phyloP scores from a whole-genome alignment of 1,140 invertebrate genomes.

The Calosoma granatense region DNA sequence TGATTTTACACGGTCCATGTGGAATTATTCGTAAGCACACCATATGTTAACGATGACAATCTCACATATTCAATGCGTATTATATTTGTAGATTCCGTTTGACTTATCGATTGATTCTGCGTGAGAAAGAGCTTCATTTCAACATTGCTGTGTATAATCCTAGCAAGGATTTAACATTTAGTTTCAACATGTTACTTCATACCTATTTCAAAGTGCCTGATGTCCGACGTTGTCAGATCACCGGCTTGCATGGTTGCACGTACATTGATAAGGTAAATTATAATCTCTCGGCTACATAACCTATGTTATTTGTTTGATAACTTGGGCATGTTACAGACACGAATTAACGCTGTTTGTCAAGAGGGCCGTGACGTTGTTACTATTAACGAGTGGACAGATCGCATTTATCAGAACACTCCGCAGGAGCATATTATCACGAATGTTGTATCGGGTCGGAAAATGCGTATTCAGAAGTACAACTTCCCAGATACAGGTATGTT shows the following conservation, averaged over 20 bases:
- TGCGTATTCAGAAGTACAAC: slow-evolving; percentile 88
- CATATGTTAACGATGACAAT: slow-evolving; percentile 15
- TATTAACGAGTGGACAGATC: slow-evolving; percentile 83
- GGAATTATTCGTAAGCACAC: slow-evolving; percentile 86
- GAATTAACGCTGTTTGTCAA: slow-evolving; percentile 54
- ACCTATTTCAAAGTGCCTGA: slow-evolving; percentile 94
- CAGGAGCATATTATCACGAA: slow-evolving; percentile 88
- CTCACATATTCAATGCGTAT: slow-evolving; percentile 7
- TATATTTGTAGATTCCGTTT: slow-evolving; percentile 56
- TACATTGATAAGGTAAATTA: slow-evolving; percentile 81
- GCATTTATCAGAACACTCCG: slow-evolving; percentile 86
- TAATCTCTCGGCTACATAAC: slow-evolving; percentile 11
- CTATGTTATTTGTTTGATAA: slow-evolving; percentile 21
- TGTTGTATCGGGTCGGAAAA: slow-evolving; percentile 81
- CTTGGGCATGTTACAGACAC: no score
- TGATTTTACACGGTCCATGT: slow-evolving; percentile 86
- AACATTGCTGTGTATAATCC: slow-evolving; percentile 87
- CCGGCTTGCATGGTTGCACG: slow-evolving; percentile 80
- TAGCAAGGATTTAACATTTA: slow-evolving; percentile 80
- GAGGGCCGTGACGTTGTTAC: slow-evolving; percentile 82
- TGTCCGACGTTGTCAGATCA: slow-evolving; percentile 80
- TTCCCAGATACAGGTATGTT: slow-evolving; percentile 67
- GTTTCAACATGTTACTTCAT: slow-evolving; percentile 86
- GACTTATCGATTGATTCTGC: slow-evolving; percentile 76
- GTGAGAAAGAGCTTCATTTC: slow-evolving; percentile 85